Evolutionary conservation across 37 sponge, comb jelly and placozoan genomes (phyloP).

Genomic region (Spongia lamella): DNA sequence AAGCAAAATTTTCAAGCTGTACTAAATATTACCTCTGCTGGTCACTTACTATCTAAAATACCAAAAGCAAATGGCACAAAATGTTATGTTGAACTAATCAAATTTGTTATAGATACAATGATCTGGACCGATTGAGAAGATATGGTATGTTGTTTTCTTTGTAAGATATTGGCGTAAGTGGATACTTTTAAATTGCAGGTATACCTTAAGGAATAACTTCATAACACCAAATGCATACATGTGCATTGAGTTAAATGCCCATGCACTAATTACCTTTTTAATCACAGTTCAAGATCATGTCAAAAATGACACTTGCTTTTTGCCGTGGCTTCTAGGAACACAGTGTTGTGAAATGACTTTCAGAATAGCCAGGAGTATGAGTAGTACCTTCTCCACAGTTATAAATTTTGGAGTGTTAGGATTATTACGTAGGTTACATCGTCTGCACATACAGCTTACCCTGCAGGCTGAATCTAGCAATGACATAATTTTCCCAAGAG

Average conservation of each 20-base stretch:
- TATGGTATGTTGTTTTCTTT: constrained; percentile 1
- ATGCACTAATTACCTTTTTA: constrained; percentile 28
- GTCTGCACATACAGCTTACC: constrained; percentile 33
- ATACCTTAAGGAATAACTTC: constrained; percentile 42
- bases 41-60: neutral
- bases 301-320: constrained; percentile 5
- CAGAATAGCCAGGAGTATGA: constrained; percentile 49
- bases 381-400: constrained; percentile 51
- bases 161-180: constrained; percentile 11
- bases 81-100: neutral
- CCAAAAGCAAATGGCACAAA: constrained; percentile 14
- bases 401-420: constrained; percentile 62
- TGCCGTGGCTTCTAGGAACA: constrained; percentile 60
- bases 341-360: constrained; percentile 59
- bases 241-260: constrained; percentile 60
- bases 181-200: constrained; percentile 14
- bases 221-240: constrained; percentile 51
- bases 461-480: constrained; percentile 21
- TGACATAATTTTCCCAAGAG: constrained; percentile 37
- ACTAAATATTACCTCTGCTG: neutral
- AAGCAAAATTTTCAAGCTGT: constrained; percentile 23
- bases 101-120: constrained; percentile 12
- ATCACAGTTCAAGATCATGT: constrained; percentile 8
- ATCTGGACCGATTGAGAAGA: neutral
- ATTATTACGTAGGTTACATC: constrained; percentile 46